Base-by-base conservation (phyloP, 2,113 vertebrate species). In the Lonchura striata region DNA sequence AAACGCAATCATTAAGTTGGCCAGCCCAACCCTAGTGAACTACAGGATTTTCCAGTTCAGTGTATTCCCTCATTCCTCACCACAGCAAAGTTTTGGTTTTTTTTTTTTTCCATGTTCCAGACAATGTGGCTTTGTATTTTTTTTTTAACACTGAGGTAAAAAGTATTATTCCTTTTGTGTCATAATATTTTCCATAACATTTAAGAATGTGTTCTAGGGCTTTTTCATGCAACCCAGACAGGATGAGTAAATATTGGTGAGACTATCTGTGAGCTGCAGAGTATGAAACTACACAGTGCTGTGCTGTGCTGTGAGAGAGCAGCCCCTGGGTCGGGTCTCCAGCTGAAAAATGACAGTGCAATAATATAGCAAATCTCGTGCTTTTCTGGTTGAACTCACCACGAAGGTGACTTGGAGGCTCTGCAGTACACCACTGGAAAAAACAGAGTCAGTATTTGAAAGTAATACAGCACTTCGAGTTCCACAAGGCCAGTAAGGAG, bases 1-100 rank as follows among this genome's bases (percentile, higher is more conserved):
- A 94, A 94, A 92, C 65, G n/a, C 70, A 93, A 53, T 93, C 75
- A 83, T 1, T 54, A 71, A n/a, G n/a, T 44, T 94, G 86, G 77
- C 76, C 60, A 65, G 65, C 80, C 86, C 91, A 95, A 4, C 89
- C 81, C 70, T 41, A 50, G 53, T 39, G 70, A 92, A 42, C 41
- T 6, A 96, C 95, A 85, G 91, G 93, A 92, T 95, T 95, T 96
- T 96, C 91, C 91, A 92, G 91, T 95, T 87, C 81, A 87, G 74
- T 61, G n/a, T 96, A 89, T 79, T 89, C 91, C 49, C 22, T 79
- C 56, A 56, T 91, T 84, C 57, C 54, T 82, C 37, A 10, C 60
- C 24, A 2, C 49, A 79, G 49, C 25, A 15, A 52, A 86, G 47
- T 18, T 37, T 24, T 10, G 82, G 47, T 18, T 37, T 24, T 10